Evolutionary conservation across 2,113 vertebrate species (phyloP).

Genomic region (Pandion haliaetus): DNA sequence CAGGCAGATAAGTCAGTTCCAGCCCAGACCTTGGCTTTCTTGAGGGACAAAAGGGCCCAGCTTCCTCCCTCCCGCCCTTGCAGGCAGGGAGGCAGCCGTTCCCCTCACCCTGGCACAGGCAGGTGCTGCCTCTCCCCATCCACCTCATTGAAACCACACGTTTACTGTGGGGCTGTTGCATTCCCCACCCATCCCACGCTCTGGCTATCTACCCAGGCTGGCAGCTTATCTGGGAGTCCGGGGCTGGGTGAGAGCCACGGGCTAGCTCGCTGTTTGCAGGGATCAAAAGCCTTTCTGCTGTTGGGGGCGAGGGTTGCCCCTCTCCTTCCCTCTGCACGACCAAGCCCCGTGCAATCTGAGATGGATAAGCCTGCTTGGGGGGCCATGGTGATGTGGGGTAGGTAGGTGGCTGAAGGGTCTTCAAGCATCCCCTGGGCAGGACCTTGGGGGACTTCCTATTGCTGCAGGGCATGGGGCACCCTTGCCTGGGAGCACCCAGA

Average conservation of each 20-base stretch:
- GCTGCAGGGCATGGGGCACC: neutral
- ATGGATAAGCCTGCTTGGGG: neutral
- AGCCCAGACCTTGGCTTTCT: neutral
- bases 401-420: neutral
- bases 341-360: neutral
- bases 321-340: neutral
- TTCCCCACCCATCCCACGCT: slow-evolving; percentile 32
- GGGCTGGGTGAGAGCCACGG: neutral
- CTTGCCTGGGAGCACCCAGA: neutral
- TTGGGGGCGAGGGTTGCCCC: neutral
- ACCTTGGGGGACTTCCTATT: neutral
- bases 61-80: neutral
- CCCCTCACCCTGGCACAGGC: neutral
- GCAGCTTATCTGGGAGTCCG: neutral
- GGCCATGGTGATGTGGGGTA: fast-evolving
- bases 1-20: neutral
- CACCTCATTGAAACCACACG: slow-evolving; percentile 47
- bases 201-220: neutral
- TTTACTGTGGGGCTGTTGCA: neutral
- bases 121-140: neutral
- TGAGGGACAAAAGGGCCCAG: neutral
- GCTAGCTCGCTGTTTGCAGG: neutral
- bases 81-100: neutral
- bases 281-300: neutral
- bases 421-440: neutral